phyloP scores from a whole-genome alignment of 1,140 invertebrate species.

The Diachasma alloeum region DNA sequence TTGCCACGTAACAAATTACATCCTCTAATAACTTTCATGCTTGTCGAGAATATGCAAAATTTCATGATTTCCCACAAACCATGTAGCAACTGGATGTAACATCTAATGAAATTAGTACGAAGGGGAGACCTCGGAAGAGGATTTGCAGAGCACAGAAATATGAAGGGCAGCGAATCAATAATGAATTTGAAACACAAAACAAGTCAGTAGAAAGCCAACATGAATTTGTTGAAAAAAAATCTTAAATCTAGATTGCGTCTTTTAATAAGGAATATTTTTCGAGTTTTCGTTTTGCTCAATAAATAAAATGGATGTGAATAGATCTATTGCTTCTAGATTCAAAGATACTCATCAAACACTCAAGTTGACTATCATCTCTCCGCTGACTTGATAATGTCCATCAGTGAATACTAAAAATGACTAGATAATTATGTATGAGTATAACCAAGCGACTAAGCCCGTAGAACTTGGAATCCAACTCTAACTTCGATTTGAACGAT shows the following conservation, averaged over 20 bases:
- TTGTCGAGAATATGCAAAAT: neutral
- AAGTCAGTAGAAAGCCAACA: neutral
- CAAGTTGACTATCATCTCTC: neutral
- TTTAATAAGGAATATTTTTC: no score
- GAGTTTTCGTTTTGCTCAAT: no score
- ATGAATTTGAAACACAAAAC: neutral
- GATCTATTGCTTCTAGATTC: neutral
- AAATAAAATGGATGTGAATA: no score
- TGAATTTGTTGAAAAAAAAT: no score
- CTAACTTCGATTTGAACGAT: neutral
- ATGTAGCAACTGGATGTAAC: neutral
- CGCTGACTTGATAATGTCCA: neutral
- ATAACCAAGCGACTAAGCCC: neutral
- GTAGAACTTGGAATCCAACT: neutral
- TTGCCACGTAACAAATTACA: slow-evolving; percentile 52
- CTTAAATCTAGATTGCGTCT: no score
- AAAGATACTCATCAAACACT: neutral
- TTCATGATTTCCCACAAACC: neutral
- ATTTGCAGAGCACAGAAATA: neutral
- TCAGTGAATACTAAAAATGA: neutral
- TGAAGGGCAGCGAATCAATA: neutral
- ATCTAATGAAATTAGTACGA: neutral
- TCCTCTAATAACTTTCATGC: slow-evolving; percentile 23
- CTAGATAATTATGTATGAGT: neutral
- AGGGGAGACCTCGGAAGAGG: neutral